Percentiles rank a stretch among this genome's conserved stretches.
Evolutionary conservation across 1,140 invertebrate species (phyloP).

Genomic region (Ips typographus): DNA sequence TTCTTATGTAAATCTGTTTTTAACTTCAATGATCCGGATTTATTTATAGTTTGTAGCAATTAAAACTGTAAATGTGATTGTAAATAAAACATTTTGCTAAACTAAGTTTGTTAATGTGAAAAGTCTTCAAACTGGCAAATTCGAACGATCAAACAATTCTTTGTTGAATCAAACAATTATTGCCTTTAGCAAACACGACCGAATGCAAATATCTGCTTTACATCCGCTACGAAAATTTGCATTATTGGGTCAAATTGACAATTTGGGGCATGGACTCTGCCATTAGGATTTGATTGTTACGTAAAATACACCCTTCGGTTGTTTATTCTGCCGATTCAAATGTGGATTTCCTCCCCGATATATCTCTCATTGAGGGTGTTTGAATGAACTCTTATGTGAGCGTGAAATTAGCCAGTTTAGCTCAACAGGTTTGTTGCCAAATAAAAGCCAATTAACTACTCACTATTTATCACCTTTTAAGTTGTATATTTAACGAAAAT

Average conservation of each 20-base stretch:
- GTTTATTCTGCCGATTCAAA: slow-evolving; percentile 13
- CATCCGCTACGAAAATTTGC: slow-evolving; percentile 20
- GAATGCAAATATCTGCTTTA: slow-evolving; percentile 20
- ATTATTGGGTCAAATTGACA: slow-evolving; percentile 29
- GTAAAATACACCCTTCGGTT: slow-evolving; percentile 19
- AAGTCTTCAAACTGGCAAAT: too few relatives aligned
- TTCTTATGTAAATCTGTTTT: too few relatives aligned
- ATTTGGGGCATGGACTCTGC: slow-evolving; percentile 22
- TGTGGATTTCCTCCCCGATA: background rate
- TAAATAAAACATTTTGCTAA: too few relatives aligned
- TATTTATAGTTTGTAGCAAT: too few relatives aligned
- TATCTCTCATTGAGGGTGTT: slow-evolving; percentile 1
- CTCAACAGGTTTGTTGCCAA: background rate
- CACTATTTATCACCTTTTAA: background rate
- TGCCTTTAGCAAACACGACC: slow-evolving; percentile 11
- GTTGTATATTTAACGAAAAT: background rate
- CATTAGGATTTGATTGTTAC: slow-evolving; percentile 30
- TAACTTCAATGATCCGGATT: too few relatives aligned
- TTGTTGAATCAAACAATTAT: slow-evolving; percentile 23
- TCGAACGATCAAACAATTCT: background rate
- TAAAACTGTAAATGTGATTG: too few relatives aligned
- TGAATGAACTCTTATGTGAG: slow-evolving; percentile 5
- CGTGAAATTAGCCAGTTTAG: slow-evolving; percentile 4
- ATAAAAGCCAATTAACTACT: background rate
- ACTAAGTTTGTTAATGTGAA: too few relatives aligned